Conservation (phyloP, 2,888 invertebrate genomes). For the Autographa gamma region DNA sequence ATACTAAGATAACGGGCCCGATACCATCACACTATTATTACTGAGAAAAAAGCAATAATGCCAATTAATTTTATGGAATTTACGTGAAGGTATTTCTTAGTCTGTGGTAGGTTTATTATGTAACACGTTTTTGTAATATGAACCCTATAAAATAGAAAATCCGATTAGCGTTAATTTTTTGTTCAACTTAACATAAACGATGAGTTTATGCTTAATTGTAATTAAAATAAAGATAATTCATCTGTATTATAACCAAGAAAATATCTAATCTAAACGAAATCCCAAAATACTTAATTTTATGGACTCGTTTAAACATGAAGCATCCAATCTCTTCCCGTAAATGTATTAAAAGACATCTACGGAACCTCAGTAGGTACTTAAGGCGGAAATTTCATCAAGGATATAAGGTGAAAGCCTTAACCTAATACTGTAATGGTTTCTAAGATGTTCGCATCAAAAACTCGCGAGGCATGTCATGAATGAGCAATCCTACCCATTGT, state of each 20-base stretch:
- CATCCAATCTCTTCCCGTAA: background rate
- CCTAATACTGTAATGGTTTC: constrained; percentile 2
- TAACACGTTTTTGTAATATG: background rate
- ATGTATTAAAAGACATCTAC: background rate
- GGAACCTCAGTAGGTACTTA: background rate
- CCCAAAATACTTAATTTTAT: background rate
- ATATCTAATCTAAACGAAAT: too few species aligned
- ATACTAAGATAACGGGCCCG: constrained; percentile 56
- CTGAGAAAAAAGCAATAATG: constrained; percentile 55
- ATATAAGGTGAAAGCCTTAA: constrained; percentile 7
- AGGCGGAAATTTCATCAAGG: background rate
- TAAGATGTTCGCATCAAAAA: background rate
- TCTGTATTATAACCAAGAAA: background rate
- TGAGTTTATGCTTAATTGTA: background rate
- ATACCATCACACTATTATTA: constrained; percentile 57
- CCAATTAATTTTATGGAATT: constrained; percentile 62
- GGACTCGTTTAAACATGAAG: background rate
- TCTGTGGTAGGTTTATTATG: constrained; percentile 23
- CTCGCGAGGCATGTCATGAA: constrained; percentile 2
- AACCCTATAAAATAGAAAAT: background rate
- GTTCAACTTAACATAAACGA: background rate
- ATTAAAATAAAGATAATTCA: background rate
- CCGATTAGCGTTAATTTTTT: background rate
- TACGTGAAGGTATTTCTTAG: constrained; percentile 47
- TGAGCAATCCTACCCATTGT: background rate